Base-by-base conservation (phyloP, 2,113 vertebrate species). In the Platichthys stellatus region DNA sequence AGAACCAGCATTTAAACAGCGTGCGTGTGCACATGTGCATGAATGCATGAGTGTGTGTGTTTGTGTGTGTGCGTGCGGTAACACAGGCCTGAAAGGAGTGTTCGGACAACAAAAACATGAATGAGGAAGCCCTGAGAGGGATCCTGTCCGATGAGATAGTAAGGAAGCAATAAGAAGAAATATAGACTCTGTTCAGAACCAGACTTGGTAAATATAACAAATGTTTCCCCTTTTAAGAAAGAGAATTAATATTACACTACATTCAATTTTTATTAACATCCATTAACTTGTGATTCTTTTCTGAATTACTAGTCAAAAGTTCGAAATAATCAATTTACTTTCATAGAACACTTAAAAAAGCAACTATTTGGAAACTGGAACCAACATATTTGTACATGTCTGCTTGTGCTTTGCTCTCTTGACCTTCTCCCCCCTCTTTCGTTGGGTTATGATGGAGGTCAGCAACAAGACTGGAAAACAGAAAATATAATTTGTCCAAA, bases 71-170 rank as follows among this genome's bases (percentile, higher is more conserved):
- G 31, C 8, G 31, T 8, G 56, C 1, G 69, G 49, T 67, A 80
- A 82, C 88, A 75, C 71, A 81, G 77, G 65, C 75, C 73, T 82
- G 66, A 38, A 74, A 81, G 72, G 64, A 81, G 78, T 67, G 66
- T 81, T 84, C 67, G 81, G 6, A 31, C 31, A 31, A 31, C 72
- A 65, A 21, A 72, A 77, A 57, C 81, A 82, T 26, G 43, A 85
- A 75, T 26, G 82, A 88, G 90, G 84, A 79, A 69, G 63, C 75
- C 71, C 79, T 71, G 87, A 91, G 82, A 89, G 15, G 31, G 79
- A 88, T 78, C 70, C 40, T 63, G 71, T 80, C 26, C 83, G 73
- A 83, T 81, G 76, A 84, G 68, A 76, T 74, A 72, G 78, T 53
- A 68, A 74, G 77, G 56, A 53, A 31, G 11, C 40, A 43, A 78